These are phyloP conservation scores for Contarinia nasturtii DNA, from an alignment of 1,140 invertebrate genomes.

Conservation along the genomic window DNA sequence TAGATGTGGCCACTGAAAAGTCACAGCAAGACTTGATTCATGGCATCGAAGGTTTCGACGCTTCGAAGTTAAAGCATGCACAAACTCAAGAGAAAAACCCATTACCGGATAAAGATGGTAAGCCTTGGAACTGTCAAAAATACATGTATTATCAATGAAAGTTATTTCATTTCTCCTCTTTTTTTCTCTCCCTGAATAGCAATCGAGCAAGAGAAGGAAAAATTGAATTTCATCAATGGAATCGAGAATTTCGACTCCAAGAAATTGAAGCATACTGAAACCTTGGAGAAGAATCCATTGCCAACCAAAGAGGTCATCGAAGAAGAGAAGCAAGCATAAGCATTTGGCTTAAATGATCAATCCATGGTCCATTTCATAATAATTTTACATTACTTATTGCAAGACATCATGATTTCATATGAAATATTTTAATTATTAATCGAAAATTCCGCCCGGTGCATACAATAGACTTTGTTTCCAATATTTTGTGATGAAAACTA, in stretches of 20 bases:
- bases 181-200: slow-evolving; percentile 31
- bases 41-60: slow-evolving; percentile 68
- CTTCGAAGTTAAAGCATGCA: slow-evolving; percentile 70
- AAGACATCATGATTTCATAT: too few relatives aligned
- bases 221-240: slow-evolving; percentile 66
- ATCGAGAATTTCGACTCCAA: slow-evolving; percentile 73
- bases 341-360: too few relatives aligned
- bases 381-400: too few relatives aligned
- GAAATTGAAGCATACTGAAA: slow-evolving; percentile 76
- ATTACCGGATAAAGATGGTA: slow-evolving; percentile 87
- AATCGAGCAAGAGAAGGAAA: slow-evolving; percentile 72
- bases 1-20: slow-evolving; percentile 75
- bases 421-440: too few relatives aligned
- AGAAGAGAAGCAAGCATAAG: slow-evolving; percentile 45
- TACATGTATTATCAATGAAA: neutral
- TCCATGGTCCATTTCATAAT: neutral
- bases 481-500: too few relatives aligned
- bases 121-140: slow-evolving; percentile 10
- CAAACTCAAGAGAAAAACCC: slow-evolving; percentile 86
- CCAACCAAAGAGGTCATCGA: slow-evolving; percentile 67
- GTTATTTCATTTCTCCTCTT: neutral
- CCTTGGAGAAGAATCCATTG: slow-evolving; percentile 73
- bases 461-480: too few relatives aligned
- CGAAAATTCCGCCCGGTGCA: too few relatives aligned
- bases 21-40: slow-evolving; percentile 66